Percentiles rank a stretch among this genome's conserved stretches.
phyloP scores from a whole-genome alignment of 2,888 invertebrate species.

The Gibbula magus region DNA sequence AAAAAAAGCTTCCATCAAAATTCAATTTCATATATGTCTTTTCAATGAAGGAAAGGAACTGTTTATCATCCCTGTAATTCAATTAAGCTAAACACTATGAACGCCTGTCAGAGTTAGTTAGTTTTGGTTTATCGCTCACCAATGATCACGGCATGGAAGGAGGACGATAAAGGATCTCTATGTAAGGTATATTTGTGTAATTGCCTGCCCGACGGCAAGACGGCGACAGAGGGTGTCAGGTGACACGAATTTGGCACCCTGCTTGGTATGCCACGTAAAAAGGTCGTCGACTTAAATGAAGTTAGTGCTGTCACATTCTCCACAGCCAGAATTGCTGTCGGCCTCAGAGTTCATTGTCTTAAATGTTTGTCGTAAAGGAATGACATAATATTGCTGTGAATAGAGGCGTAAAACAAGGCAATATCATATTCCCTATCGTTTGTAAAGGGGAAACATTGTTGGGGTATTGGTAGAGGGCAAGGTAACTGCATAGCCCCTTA shows the following conservation, averaged over 20 bases:
- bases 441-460: not conserved
- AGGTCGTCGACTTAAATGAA: too few relatives aligned
- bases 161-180: not conserved
- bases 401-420: not conserved
- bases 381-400: not conserved
- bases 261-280: not conserved
- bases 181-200: not conserved
- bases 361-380: not conserved
- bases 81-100: too few relatives aligned
- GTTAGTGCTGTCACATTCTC: too few relatives aligned
- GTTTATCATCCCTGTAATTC: too few relatives aligned
- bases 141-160: too few relatives aligned
- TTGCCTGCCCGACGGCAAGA: not conserved
- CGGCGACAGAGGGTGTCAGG: not conserved
- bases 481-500: too few relatives aligned
- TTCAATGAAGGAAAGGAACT: too few relatives aligned
- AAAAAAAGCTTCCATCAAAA: too few relatives aligned
- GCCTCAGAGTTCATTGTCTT: not conserved
- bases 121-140: too few relatives aligned
- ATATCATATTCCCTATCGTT: not conserved
- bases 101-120: too few relatives aligned
- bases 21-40: too few relatives aligned
- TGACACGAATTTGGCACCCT: slow-evolving; percentile 5
- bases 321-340: not conserved
- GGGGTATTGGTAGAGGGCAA: too few relatives aligned